These are phyloP conservation scores for Coptodon bakossiorum DNA, from an alignment of 2,113 vertebrate genomes.

Conservation along the genomic window DNA sequence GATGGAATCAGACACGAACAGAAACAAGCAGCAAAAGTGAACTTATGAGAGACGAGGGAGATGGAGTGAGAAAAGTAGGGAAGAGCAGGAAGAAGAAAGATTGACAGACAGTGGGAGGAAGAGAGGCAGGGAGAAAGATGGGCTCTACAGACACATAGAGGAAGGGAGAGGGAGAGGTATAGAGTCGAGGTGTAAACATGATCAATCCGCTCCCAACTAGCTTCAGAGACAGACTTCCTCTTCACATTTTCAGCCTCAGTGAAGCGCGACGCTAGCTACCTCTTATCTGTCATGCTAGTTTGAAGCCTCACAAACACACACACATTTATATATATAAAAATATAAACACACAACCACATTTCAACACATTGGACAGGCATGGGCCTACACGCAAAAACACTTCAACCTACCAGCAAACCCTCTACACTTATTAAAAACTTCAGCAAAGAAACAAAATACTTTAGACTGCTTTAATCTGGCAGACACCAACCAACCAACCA, in stretches of 20 bases:
- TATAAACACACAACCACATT: not conserved
- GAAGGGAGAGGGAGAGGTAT: slow-evolving; percentile 13
- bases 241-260: slow-evolving; percentile 64
- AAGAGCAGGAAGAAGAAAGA: not conserved
- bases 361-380: not conserved
- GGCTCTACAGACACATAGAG: slow-evolving; percentile 6
- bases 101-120: slow-evolving; percentile 15
- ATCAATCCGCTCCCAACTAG: slow-evolving; percentile 65
- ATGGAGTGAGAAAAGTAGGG: not conserved
- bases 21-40: not conserved
- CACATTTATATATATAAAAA: not conserved
- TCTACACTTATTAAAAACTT: not conserved
- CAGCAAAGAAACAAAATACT: not conserved
- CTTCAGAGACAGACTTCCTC: slow-evolving; percentile 55
- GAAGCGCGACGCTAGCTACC: slow-evolving; percentile 55
- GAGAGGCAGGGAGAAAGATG: slow-evolving; percentile 17
- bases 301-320: slow-evolving; percentile 10
- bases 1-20: not conserved
- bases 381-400: not conserved
- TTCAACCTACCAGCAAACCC: slow-evolving; percentile 19
- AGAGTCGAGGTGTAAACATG: slow-evolving; percentile 59
- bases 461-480: not conserved
- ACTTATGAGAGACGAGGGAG: not conserved
- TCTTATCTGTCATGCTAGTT: slow-evolving; percentile 59
- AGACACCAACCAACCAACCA: not conserved